Base-by-base conservation (phyloP, 2,113 vertebrate genomes). In the Apodemus speciosus region DNA sequence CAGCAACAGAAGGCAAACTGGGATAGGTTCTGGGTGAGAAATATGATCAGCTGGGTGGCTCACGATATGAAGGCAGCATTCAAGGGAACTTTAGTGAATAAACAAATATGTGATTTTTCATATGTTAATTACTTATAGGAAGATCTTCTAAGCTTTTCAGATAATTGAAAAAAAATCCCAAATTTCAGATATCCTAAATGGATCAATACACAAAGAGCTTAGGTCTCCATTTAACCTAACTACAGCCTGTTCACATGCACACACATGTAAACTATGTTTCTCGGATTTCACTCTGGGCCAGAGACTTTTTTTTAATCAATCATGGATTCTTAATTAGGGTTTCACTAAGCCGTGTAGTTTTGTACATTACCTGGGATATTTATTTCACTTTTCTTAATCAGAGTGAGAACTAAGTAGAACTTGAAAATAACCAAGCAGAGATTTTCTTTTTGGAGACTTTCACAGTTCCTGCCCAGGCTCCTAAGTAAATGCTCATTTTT, bases 371-470 rank as follows among this genome's bases (percentile, higher is more conserved):
- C 38, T 90, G 0, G 51, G 69, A 69, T 75, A 89, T 95, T 90
- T 56, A n/a, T n/a, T 90, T 92, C 9, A 15, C 1, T 79, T 92
- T 90, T 23, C 69, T 71, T 25, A 30, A 30, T 62, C 40, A 85
- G 89, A 93, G 16, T 72, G 73, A 94, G 16, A 72, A 76, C 35
- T 77, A 91, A 77, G 69, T 76, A 58, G 38, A 90, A 79, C 46
- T 84, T 15, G 49, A 93, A 88, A 94, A 56, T 18, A 80, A 32
- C 25, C 38, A 83, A 85, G 43, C n/a, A n/a, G 21, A 18, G 81
- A 62, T 27, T 43, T 32, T 83, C 43, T 62, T 85, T 89, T 85
- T 87, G 68, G 56, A 90, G 32, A 9, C 64, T 89, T 90, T 43
- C 66, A 53, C 14, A 58, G 30, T 92, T 81, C 35, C 60, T 25